phyloP scores from a whole-genome alignment of 2,113 vertebrate species.

The Tragelaphus strepsiceros region DNA sequence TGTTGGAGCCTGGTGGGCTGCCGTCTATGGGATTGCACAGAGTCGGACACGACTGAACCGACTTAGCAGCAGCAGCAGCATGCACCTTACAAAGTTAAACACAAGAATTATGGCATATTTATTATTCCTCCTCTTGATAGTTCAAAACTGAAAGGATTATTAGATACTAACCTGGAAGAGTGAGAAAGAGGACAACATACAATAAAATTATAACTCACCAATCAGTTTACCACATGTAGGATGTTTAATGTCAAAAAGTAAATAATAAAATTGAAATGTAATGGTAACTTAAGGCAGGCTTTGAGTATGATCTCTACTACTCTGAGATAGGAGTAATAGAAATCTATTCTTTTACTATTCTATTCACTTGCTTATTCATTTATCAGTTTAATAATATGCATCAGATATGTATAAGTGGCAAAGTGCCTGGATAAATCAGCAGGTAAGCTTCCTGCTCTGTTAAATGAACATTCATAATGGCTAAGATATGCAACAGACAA shows the following conservation, averaged over 20 bases:
- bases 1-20: too few relatives aligned
- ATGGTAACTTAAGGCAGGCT: not conserved
- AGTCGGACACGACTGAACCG: too few relatives aligned
- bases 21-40: too few relatives aligned
- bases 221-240: not conserved
- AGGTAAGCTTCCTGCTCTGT: not conserved
- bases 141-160: not conserved
- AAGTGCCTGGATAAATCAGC: not conserved
- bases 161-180: not conserved
- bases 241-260: not conserved
- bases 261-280: slow-evolving; percentile 30
- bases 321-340: not conserved
- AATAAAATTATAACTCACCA: not conserved
- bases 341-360: not conserved
- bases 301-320: not conserved
- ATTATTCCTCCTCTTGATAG: not conserved
- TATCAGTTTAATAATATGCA: not conserved
- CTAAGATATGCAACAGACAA: not conserved
- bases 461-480: not conserved
- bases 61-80: not conserved
- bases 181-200: not conserved
- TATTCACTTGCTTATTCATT: not conserved
- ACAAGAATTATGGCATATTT: not conserved
- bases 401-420: not conserved
- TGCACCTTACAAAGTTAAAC: not conserved